phyloP scores from a whole-genome alignment of 2,797 vertebrate species.

The Hydrolagus colliei region DNA sequence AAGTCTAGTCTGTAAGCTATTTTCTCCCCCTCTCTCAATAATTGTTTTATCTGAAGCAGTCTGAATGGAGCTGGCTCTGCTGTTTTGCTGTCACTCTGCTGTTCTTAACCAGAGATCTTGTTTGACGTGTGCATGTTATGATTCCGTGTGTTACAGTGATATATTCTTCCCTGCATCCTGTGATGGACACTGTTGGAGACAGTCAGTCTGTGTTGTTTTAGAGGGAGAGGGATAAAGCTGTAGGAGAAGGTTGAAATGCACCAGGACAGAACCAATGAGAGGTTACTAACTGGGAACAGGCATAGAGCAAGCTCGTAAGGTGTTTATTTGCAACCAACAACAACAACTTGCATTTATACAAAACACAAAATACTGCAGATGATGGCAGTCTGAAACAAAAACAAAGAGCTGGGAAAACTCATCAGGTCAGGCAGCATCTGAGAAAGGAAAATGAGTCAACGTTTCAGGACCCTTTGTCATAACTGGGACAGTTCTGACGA shows the following conservation, averaged over 20 bases:
- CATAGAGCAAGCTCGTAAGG: too few species aligned
- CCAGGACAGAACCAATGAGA: constrained; percentile 39
- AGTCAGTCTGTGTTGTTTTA: constrained; percentile 54
- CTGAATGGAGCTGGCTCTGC: neutral
- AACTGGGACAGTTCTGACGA: too few species aligned
- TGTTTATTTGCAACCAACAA: too few species aligned
- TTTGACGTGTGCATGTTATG: constrained; percentile 47
- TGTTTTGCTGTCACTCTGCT: constrained; percentile 23
- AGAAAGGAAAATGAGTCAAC: too few species aligned
- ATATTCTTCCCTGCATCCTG: constrained; percentile 48
- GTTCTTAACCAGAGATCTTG: constrained; percentile 42
- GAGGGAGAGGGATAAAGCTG: constrained; percentile 47
- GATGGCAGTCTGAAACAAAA: too few species aligned
- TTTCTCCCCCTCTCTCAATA: too few species aligned
- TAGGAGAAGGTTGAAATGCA: constrained; percentile 42
- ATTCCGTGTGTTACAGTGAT: constrained; percentile 48
- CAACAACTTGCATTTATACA: too few species aligned
- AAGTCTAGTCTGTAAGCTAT: neutral
- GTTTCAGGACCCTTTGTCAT: too few species aligned
- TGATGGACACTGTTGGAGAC: constrained; percentile 50
- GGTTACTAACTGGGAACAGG: too few species aligned
- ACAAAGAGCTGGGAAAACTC: too few species aligned
- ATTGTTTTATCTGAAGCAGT: neutral
- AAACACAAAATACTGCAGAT: too few species aligned
- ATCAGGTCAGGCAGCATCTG: too few species aligned